Percentiles rank a stretch among this genome's conserved stretches.
These are phyloP conservation scores for Takifugu flavidus DNA, from an alignment of 2,113 vertebrate genomes.

Conservation along the genomic window DNA sequence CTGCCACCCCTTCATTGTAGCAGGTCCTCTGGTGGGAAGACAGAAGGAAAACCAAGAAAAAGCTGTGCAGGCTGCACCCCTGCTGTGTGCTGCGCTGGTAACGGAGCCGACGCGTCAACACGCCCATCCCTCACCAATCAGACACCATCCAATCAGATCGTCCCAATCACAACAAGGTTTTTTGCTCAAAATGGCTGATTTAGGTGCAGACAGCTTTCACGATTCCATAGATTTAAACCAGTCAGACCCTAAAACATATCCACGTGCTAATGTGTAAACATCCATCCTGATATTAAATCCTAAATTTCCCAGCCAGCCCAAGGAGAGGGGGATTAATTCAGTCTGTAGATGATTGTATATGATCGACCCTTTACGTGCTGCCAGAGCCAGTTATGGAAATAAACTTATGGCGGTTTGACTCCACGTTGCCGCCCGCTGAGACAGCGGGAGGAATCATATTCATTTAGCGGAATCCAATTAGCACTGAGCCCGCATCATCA, in stretches of 20 bases:
- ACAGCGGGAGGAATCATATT: slow-evolving; percentile 65
- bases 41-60: neutral
- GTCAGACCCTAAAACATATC: neutral
- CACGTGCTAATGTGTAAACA: neutral
- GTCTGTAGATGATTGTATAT: slow-evolving; percentile 66
- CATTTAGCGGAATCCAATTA: slow-evolving; percentile 72
- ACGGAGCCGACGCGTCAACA: neutral
- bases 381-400: slow-evolving; percentile 66
- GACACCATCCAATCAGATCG: too few relatives aligned
- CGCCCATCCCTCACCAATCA: neutral
- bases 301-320: slow-evolving; percentile 12
- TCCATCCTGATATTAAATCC: slow-evolving; percentile 9
- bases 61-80: neutral
- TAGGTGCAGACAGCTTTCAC: too few relatives aligned
- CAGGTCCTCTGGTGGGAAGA: neutral
- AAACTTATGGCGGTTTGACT: slow-evolving; percentile 67
- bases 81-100: slow-evolving; percentile 2
- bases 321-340: slow-evolving; percentile 54
- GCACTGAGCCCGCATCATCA: slow-evolving; percentile 69
- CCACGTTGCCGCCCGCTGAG: slow-evolving; percentile 69
- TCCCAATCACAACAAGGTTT: too few relatives aligned
- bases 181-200: too few relatives aligned
- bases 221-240: too few relatives aligned
- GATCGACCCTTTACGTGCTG: slow-evolving; percentile 62
- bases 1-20: neutral